Evolutionary conservation across 1,140 invertebrate genomes (phyloP).

Genomic region (Dinothrombium tinctorium): DNA sequence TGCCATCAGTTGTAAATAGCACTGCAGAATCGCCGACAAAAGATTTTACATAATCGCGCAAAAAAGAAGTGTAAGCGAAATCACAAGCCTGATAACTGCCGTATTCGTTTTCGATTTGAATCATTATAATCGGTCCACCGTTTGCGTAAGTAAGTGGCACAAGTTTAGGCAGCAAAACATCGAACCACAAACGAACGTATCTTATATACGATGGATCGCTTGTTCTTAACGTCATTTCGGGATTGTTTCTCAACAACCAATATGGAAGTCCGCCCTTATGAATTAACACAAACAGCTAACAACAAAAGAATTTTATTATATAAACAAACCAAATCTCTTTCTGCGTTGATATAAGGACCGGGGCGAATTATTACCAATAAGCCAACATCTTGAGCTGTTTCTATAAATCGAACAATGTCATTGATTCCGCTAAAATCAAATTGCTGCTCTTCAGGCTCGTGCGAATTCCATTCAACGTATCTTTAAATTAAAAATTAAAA

Average conservation of each 20-base stretch:
- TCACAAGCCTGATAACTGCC: constrained; percentile 16
- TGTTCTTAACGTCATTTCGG: constrained; percentile 14
- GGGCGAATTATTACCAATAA: constrained; percentile 24
- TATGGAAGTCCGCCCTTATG: constrained; percentile 22
- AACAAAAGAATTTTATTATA: too few relatives aligned
- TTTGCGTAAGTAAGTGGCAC: constrained; percentile 21
- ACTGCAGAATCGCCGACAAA: constrained; percentile 10
- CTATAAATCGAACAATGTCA: constrained; percentile 23
- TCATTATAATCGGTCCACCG: constrained; percentile 24
- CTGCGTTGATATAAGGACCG: constrained; percentile 29
- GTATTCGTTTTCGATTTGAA: constrained; percentile 19
- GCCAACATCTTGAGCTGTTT: constrained; percentile 22
- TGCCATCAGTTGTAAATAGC: constrained; percentile 13
- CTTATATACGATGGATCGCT: constrained; percentile 17
- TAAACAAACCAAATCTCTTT: constrained; percentile 17
- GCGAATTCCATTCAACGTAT: constrained; percentile 8
- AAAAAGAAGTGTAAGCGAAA: constrained; percentile 7
- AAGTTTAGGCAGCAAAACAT: constrained; percentile 20
- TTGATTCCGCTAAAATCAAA: constrained; percentile 2
- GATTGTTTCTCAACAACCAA: constrained; percentile 18
- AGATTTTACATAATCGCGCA: constrained; percentile 7
- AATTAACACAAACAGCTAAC: too few relatives aligned
- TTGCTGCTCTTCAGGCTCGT: constrained; percentile 1
- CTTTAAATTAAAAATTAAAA: constrained; percentile 8
- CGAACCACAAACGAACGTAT: constrained; percentile 20